Evolutionary conservation across 2,797 vertebrate species (phyloP), one percentile per base, ranked within the genome.

Genomic region (Apogon talboti): DNA sequence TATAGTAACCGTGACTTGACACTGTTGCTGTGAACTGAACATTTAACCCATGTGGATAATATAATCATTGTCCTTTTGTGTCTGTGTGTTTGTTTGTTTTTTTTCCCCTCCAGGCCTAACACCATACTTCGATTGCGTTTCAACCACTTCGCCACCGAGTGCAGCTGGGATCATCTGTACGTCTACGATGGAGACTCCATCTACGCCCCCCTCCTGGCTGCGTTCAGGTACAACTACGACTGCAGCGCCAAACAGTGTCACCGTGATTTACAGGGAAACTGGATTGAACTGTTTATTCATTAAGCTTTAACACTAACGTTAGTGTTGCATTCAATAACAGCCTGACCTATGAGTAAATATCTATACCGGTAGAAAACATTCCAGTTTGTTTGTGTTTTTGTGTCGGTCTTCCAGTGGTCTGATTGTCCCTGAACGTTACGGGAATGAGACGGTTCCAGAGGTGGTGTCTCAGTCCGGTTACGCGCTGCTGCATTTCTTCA

Each of bases 101-200:
- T 28, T 28, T 28, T 28, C 6, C 24, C 24, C 6, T 28, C 24
- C 85, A 98, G 97, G 85, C 92, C 95, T 8, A 97, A 98, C 90
- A 91, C 95, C 16, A 84, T 97, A 66, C 94, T 99, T 33, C 91
- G 96, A 70, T 92, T 99, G 69, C 93, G 95, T 8, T 99, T 99
- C 87, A 96, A 93, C 92, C 97, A 99, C 92, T 98, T 98, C 89
- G 96, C 97, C 52, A 99, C 97, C 0, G 96, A 99, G 57, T 98
- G 97, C 94, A 98, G 96, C 78, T 99, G 97, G 97, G 98, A 99
- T 87, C 96, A 98, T 79, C 95, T 99, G 0, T 99, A 98, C 0
- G 95, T 99, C 21, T 98, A 98, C 19, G 96, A 98, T 0, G 97
- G 97, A 46, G 97, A 99, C 87, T 99, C 97, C 16, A 94, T 99